Conservation (phyloP, 2,113 vertebrate genomes). For the Leucoraja erinaceus region DNA sequence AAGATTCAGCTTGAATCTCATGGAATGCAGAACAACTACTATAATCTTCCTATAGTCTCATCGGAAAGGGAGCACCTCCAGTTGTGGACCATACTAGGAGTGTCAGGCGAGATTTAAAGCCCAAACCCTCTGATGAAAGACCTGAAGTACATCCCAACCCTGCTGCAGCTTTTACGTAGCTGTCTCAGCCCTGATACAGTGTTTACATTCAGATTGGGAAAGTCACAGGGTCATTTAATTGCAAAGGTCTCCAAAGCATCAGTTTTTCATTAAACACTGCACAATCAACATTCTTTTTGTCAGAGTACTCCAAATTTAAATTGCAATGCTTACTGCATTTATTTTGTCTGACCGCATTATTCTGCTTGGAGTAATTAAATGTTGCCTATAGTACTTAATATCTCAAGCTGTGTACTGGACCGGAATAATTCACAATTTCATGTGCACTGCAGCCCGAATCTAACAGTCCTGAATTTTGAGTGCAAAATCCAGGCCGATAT, state of each 20-base stretch:
- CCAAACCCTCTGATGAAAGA: no score
- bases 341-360: neutral
- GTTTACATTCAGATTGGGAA: neutral
- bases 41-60: no score
- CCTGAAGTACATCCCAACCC: no score
- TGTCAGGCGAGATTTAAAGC: no score
- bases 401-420: neutral
- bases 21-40: no score
- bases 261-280: neutral
- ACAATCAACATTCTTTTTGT: neutral
- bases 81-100: no score
- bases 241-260: neutral
- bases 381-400: neutral
- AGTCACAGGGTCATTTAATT: neutral
- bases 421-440: neutral
- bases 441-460: neutral
- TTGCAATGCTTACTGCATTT: neutral
- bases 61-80: no score
- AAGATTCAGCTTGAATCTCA: no score
- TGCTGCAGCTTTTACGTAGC: no score
- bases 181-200: neutral
- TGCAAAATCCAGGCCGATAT: neutral
- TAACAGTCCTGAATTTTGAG: neutral
- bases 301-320: neutral
- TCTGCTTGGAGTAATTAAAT: neutral